These are phyloP conservation scores for Epiblema foenella DNA, from an alignment of 2,888 invertebrate genomes.

Conservation along the genomic window DNA sequence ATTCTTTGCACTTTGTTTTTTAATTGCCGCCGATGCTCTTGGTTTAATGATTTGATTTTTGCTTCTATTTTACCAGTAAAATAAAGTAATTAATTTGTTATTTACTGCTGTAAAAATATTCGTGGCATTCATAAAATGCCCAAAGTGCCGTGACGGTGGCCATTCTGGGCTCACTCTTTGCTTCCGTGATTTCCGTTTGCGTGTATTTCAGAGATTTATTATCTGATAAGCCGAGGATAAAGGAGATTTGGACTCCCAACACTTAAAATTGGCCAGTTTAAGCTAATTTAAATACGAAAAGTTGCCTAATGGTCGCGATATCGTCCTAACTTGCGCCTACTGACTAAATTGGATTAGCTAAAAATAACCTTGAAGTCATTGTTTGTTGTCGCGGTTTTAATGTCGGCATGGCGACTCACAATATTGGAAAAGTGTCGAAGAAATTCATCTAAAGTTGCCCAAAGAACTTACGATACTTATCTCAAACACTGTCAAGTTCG, in stretches of 20 bases:
- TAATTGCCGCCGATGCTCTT: too few relatives aligned
- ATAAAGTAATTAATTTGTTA: constrained; percentile 11
- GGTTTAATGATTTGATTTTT: too few relatives aligned
- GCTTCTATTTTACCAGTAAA: neutral
- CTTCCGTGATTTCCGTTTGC: constrained; percentile 49
- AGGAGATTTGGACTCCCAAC: constrained; percentile 39
- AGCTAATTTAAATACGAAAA: constrained; percentile 39
- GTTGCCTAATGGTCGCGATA: constrained; percentile 25
- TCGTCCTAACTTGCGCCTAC: constrained; percentile 3
- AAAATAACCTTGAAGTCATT: neutral
- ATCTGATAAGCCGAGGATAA: constrained; percentile 45
- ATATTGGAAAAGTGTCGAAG: neutral
- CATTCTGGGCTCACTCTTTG: constrained; percentile 43
- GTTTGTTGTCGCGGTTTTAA: neutral
- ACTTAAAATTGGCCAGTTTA: constrained; percentile 41
- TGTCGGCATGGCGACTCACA: neutral
- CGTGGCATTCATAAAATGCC: constrained; percentile 40
- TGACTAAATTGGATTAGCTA: neutral
- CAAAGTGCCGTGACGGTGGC: constrained; percentile 45
- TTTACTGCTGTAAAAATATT: constrained; percentile 33
- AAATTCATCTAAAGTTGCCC: neutral
- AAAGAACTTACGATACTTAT: too few relatives aligned
- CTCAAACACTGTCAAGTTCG: too few relatives aligned
- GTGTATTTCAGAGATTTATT: constrained; percentile 47
- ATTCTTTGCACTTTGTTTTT: too few relatives aligned